phyloP scores from a whole-genome alignment of 35 echinoderm and acorn worm genomes.

The Ophiothrix spiculata region DNA sequence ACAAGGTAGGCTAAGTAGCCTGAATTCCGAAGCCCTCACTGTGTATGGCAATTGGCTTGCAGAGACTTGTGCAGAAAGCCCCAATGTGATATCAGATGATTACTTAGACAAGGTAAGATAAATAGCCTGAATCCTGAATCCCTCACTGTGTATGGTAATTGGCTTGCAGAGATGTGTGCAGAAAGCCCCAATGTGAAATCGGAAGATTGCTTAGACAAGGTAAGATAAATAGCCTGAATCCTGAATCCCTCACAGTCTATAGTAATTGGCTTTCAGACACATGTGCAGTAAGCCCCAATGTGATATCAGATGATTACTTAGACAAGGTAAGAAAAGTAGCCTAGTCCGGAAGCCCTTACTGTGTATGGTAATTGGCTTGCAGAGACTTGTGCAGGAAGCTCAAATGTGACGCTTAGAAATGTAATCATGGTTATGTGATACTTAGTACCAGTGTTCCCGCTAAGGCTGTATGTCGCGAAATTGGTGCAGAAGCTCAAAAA shows the following conservation, averaged over 20 bases:
- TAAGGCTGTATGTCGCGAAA: too few relatives aligned
- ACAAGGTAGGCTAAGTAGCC: too few relatives aligned
- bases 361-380: conserved; percentile 84
- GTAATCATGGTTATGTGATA: not conserved
- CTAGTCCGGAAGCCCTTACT: conserved; percentile 67
- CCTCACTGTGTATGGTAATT: conserved; percentile 75
- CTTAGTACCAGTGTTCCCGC: too few relatives aligned
- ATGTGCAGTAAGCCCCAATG: conserved; percentile 73
- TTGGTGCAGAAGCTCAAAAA: too few relatives aligned
- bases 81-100: too few relatives aligned
- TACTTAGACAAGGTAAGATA: too few relatives aligned
- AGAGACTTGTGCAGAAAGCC: too few relatives aligned
- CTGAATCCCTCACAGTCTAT: conserved; percentile 66
- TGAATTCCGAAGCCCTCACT: too few relatives aligned
- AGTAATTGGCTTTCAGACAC: conserved; percentile 89
- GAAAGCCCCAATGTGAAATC: conserved; percentile 91
- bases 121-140: conserved; percentile 53
- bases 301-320: conserved; percentile 80
- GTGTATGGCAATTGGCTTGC: too few relatives aligned
- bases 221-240: conserved; percentile 39
- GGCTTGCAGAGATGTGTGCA: conserved; percentile 72
- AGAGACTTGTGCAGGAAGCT: conserved; percentile 73
- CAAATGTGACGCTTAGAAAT: conserved; percentile 86
- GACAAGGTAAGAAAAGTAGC: conserved; percentile 37
- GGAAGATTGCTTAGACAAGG: conserved; percentile 79